A percentile compares a stretch with the other conserved stretches of the same genome.
phyloP scores from a whole-genome alignment of 1,140 invertebrate genomes.

The Cryptotermes secundus region DNA sequence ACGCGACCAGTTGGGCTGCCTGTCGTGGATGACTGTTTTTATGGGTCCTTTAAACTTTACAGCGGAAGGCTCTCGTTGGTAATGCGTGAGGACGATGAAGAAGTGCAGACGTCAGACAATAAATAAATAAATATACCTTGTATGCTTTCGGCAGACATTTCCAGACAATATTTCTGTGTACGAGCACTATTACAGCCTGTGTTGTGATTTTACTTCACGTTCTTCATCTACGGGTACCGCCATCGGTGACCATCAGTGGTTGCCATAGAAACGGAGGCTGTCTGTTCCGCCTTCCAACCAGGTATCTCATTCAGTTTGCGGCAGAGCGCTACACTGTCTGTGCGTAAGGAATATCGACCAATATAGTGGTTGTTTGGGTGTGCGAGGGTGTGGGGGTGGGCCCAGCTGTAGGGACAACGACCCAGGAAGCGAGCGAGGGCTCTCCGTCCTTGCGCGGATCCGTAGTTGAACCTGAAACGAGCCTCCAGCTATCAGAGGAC shows the following conservation, averaged over 20 bases:
- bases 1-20: too few relatives aligned
- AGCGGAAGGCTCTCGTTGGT: too few relatives aligned
- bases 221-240: neutral
- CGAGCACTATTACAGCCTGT: too few relatives aligned
- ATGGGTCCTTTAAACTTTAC: too few relatives aligned
- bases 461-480: slow-evolving; percentile 15
- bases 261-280: neutral
- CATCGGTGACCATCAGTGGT: neutral
- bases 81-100: too few relatives aligned
- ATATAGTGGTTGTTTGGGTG: neutral
- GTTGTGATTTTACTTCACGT: too few relatives aligned
- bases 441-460: neutral
- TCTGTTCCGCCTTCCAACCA: neutral
- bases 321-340: too few relatives aligned
- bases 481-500: neutral
- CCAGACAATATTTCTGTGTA: too few relatives aligned
- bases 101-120: too few relatives aligned
- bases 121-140: too few relatives aligned
- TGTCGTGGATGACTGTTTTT: too few relatives aligned
- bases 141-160: too few relatives aligned
- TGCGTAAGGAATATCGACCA: neutral
- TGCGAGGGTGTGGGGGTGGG: neutral
- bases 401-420: neutral
- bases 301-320: neutral
- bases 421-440: neutral